Base-by-base conservation (phyloP, 2,888 invertebrate species). In the Neria commutata region DNA sequence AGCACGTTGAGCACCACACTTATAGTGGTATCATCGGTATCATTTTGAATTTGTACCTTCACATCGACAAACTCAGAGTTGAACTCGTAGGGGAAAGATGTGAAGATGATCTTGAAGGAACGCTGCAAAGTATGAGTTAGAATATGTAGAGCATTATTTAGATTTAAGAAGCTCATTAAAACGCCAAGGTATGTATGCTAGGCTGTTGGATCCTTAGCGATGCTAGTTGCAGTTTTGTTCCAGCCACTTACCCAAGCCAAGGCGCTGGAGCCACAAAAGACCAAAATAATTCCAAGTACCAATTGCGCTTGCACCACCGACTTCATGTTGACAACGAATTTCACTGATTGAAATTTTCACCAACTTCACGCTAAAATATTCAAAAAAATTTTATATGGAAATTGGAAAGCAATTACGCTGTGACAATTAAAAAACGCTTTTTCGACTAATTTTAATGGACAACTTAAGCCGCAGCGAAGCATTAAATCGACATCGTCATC, bases 91-190 rank as follows among this genome's bases (percentile, higher is more conserved):
- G 73, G 72, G 17, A 75, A 64, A 19, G 64, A 58, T 4, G 67
- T 70, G 8, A 75, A 68, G n/a, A 77, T 57, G 17, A 80, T 64
- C 54, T 75, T 74, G 42, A 78, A 80, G 2, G 75, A 72, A 19
- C 77, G 74, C 79, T 80, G 48, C 2, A 58, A 6, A 46, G 46
- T 23, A 16, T 46, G 14, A 47, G 23, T 42, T 46, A 46, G 24
- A n/a, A n/a, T n/a, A n/a, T n/a, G n/a, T n/a, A n/a, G n/a, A 3
- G 5, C 11, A 34, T 34, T 2, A 34, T 3, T n/a, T n/a, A n/a
- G n/a, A n/a, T n/a, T n/a, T n/a, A n/a, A n/a, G n/a, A n/a, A n/a
- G n/a, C n/a, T n/a, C n/a, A n/a, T n/a, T n/a, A n/a, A n/a, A n/a
- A n/a, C n/a, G n/a, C n/a, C n/a, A n/a, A n/a, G n/a, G n/a, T n/a